Evolutionary conservation across 2,888 invertebrate genomes (phyloP).

Genomic region (Ellobium chinense): DNA sequence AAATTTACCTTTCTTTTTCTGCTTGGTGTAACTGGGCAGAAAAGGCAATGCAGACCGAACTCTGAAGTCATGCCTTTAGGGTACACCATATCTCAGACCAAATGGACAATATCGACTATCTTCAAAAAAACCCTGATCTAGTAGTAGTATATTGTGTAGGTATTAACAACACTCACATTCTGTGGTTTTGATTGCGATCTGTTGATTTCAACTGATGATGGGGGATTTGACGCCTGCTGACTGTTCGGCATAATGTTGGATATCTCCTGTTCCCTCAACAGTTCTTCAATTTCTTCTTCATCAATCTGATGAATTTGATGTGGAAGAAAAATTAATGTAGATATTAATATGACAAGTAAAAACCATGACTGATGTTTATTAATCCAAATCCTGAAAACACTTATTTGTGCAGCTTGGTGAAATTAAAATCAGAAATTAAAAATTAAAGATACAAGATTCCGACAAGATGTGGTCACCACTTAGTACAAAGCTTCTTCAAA

Average conservation of each 20-base stretch:
- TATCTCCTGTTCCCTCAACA: conserved; percentile 20
- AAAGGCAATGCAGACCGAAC: too few species aligned
- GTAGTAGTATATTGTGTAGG: background rate
- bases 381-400: too few species aligned
- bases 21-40: too few species aligned
- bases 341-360: too few species aligned
- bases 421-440: background rate
- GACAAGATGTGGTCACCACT: too few species aligned
- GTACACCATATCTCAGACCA: background rate
- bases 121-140: too few species aligned
- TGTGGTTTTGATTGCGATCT: background rate
- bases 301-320: conserved; percentile 19
- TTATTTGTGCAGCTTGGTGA: too few species aligned
- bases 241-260: background rate
- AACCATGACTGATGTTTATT: too few species aligned
- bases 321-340: background rate
- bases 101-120: too few species aligned
- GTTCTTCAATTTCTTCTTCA: conserved; percentile 32
- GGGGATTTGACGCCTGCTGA: background rate
- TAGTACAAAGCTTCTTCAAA: too few species aligned
- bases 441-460: background rate
- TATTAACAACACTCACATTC: too few species aligned
- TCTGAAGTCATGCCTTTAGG: background rate
- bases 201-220: background rate
- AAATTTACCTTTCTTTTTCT: too few species aligned